Conservation (phyloP, 2,113 vertebrate species). For the Choloepus hoffmanni region DNA sequence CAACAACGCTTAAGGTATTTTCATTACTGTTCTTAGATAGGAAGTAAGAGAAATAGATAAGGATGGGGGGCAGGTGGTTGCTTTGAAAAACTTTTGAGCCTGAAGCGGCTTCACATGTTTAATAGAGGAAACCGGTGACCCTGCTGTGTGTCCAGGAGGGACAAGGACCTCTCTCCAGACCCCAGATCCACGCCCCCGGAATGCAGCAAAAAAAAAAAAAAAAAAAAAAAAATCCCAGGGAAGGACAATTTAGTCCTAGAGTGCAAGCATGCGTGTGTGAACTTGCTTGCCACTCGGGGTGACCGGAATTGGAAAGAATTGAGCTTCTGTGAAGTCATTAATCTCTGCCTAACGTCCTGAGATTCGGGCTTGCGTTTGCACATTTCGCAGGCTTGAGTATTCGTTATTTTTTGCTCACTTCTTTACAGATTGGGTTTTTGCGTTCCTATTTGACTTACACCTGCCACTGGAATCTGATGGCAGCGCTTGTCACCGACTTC, state of each 20-base stretch:
- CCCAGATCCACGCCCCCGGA: background rate
- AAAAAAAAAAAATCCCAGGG: background rate
- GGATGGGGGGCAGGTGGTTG: background rate
- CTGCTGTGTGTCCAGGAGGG: background rate
- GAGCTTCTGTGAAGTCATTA: background rate
- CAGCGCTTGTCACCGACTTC: background rate
- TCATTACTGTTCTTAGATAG: background rate
- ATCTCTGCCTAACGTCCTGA: background rate
- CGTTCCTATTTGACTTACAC: background rate
- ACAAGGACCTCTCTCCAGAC: background rate
- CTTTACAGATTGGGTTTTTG: too few relatives aligned
- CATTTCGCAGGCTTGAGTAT: background rate
- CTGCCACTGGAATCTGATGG: background rate
- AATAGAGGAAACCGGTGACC: background rate
- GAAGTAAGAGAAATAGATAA: background rate
- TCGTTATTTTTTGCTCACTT: background rate
- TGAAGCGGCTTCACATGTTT: background rate
- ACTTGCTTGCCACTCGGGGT: background rate
- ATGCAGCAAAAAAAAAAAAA: background rate
- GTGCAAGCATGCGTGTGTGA: too few relatives aligned
- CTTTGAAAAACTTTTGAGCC: background rate
- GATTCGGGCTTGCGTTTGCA: too few relatives aligned
- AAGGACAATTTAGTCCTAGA: too few relatives aligned
- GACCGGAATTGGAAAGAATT: background rate
- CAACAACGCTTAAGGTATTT: background rate